Evolutionary conservation across 2,113 vertebrate genomes (phyloP).

Genomic region (Condylura cristata): DNA sequence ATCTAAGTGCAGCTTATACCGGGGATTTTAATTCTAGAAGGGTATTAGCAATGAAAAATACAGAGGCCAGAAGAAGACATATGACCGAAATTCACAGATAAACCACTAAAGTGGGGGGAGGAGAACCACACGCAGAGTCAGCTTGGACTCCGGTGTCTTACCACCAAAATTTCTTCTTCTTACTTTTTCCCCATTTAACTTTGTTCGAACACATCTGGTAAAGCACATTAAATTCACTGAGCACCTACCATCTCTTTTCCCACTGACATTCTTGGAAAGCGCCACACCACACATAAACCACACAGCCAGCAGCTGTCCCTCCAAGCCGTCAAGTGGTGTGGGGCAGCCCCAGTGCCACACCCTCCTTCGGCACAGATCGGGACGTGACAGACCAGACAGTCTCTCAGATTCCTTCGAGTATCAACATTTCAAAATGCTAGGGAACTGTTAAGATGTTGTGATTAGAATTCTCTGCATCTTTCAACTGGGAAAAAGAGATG

Average conservation of each 20-base stretch:
- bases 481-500: not conserved
- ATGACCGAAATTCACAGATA: conserved; percentile 22
- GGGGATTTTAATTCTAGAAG: conserved; percentile 37
- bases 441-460: not conserved
- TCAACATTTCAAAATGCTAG: conserved; percentile 40
- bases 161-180: not conserved
- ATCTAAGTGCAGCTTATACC: not conserved
- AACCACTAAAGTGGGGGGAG: conserved; percentile 53
- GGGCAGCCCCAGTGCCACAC: not conserved
- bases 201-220: conserved; percentile 19
- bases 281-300: not conserved
- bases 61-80: not conserved
- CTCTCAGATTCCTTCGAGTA: not conserved
- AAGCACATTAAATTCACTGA: not conserved
- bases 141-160: not conserved
- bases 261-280: not conserved
- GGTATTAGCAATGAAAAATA: not conserved
- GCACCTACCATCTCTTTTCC: not conserved
- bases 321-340: not conserved
- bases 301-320: not conserved
- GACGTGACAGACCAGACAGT: not conserved
- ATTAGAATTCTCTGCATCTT: not conserved
- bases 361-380: not conserved
- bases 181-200: not conserved
- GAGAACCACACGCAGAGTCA: too few relatives aligned